Evolutionary conservation across 2,888 invertebrate genomes (phyloP), one percentile per base, ranked within the genome.

Genomic region (Scotopteryx bipunctaria): DNA sequence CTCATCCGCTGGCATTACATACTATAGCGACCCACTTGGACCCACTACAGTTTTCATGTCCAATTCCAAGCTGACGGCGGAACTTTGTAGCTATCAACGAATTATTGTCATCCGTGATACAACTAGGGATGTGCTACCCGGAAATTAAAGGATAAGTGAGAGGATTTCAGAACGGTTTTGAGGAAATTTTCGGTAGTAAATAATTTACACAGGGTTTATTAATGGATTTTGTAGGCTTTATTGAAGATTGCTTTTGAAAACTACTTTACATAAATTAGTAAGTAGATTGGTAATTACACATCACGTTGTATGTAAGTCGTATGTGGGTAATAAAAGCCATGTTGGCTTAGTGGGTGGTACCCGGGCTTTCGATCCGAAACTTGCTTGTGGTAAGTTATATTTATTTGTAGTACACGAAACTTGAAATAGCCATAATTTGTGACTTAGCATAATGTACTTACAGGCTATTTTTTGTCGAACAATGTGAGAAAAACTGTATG

Each of bases 61-160:
- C 60, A 54, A 59, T 63, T 55, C 51, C 37, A 33, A 54, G 47
- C 51, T 36, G 52, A 48, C 46, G 48, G 54, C 31, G 32, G 38
- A 56, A 59, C 47, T 60, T 60, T 56, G 55, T 52, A 54, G 53
- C 43, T 43, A 55, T 53, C 57, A 61, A 59, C 55, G 56, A 58
- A 57, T 60, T 55, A 59, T 52, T 51, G 55, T 50, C 46, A 25
- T 49, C 46, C 42, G 33, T 42, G 45, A 44, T 41, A 40, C 32
- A 44, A 48, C 48, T 45, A 46, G 36, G 31, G 45, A 37, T 42
- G 48, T 44, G 31, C 43, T 29, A 33, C 23, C 49, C 49, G 55
- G 55, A 55, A 50, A 55, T 55, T 46, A 55, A 55, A 36, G 45
- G 42, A 38, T 49, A 55, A 45, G 42, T 42, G 37, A 32, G 32